A percentile compares a stretch with the other conserved stretches of the same genome.
phyloP scores from a whole-genome alignment of 2,113 vertebrate genomes.

The Corythoichthys intestinalis region DNA sequence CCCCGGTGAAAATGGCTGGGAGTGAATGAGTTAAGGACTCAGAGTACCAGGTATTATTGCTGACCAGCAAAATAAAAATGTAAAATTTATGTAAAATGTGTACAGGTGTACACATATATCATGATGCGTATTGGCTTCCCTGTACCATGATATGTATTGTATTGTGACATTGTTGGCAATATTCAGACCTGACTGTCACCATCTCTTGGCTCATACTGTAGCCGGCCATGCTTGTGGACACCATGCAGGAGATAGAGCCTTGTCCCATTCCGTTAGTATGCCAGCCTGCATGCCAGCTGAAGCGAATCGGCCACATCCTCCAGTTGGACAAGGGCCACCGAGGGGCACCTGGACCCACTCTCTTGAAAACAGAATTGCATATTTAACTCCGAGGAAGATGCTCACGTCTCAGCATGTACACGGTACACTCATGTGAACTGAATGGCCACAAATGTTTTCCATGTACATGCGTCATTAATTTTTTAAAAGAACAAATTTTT shows the following conservation, averaged over 20 bases:
- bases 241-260: not conserved
- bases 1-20: no score
- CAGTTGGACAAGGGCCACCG: slow-evolving; percentile 65
- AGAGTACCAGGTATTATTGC: no score
- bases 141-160: no score
- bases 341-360: slow-evolving; percentile 64
- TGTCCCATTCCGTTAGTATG: slow-evolving; percentile 60
- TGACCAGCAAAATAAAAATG: no score
- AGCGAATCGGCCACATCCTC: slow-evolving; percentile 62
- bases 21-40: no score
- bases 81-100: no score
- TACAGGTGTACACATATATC: no score
- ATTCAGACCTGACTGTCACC: not conserved
- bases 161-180: no score
- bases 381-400: slow-evolving; percentile 40
- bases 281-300: slow-evolving; percentile 53
- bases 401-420: slow-evolving; percentile 6
- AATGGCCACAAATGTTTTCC: slow-evolving; percentile 19
- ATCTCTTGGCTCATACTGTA: not conserved
- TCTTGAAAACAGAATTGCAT: slow-evolving; percentile 50
- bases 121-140: no score
- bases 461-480: not conserved
- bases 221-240: not conserved
- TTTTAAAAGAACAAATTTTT: slow-evolving; percentile 7
- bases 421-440: not conserved